These are phyloP conservation scores for Lucifuga dentata DNA, from an alignment of 2,113 vertebrate genomes.

Conservation along the genomic window DNA sequence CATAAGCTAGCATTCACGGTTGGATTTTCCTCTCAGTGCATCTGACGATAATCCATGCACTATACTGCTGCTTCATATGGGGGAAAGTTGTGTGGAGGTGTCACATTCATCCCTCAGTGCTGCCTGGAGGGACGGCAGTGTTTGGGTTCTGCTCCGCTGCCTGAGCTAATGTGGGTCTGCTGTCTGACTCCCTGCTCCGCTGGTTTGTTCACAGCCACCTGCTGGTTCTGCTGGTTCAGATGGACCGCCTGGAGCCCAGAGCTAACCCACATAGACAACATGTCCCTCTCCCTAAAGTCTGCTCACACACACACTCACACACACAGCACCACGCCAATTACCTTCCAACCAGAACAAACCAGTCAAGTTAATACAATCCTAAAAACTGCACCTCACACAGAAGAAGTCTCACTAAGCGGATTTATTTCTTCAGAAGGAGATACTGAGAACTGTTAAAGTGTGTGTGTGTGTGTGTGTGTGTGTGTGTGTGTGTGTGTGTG, in stretches of 20 bases:
- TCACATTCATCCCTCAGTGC: slow-evolving; percentile 59
- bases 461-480: slow-evolving; percentile 66
- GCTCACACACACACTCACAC: slow-evolving; percentile 35
- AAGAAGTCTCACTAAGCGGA: slow-evolving; percentile 76
- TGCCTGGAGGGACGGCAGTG: slow-evolving; percentile 46
- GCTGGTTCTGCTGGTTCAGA: slow-evolving; percentile 70
- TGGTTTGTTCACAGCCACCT: slow-evolving; percentile 67
- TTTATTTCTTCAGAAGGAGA: slow-evolving; percentile 76
- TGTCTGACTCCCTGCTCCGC: slow-evolving; percentile 58
- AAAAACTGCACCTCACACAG: slow-evolving; percentile 75
- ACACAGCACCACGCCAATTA: slow-evolving; percentile 46
- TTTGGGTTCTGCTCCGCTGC: slow-evolving; percentile 73
- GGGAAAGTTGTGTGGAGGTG: slow-evolving; percentile 62
- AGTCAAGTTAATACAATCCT: slow-evolving; percentile 63
- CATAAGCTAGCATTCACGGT: slow-evolving; percentile 58
- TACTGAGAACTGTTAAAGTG: slow-evolving; percentile 63
- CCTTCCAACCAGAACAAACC: slow-evolving; percentile 64
- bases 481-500: slow-evolving; percentile 40
- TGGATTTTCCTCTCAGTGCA: slow-evolving; percentile 65
- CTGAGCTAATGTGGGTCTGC: slow-evolving; percentile 75
- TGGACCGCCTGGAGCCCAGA: slow-evolving; percentile 65
- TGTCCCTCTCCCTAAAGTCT: slow-evolving; percentile 47
- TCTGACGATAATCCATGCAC: slow-evolving; percentile 56
- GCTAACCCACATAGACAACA: slow-evolving; percentile 77
- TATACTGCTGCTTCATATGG: slow-evolving; percentile 32